A percentile compares a stretch with the other conserved stretches of the same genome.
Conservation (phyloP, 2,797 vertebrate genomes). For the Salmo trutta region DNA sequence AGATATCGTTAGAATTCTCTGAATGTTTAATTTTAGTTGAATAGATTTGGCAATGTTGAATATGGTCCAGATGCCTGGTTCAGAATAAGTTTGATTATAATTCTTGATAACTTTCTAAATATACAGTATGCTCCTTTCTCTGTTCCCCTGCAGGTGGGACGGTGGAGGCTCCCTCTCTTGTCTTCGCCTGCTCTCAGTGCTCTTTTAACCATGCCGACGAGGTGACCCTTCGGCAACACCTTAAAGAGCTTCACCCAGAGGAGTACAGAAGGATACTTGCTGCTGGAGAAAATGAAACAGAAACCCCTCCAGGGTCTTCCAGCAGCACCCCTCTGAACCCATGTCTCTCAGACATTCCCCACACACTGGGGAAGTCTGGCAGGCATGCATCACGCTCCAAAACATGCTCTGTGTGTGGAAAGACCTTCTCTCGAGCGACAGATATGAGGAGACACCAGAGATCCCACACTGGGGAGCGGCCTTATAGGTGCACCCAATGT, state of each 20-base stretch:
- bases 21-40: neutral
- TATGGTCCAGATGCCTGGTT: neutral
- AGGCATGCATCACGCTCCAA: conserved; percentile 12
- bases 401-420: conserved; percentile 38
- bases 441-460: conserved; percentile 45
- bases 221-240: conserved; percentile 29
- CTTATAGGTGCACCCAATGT: conserved; percentile 28
- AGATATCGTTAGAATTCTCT: neutral
- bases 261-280: conserved; percentile 20
- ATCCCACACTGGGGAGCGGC: conserved; percentile 29
- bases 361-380: neutral
- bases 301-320: neutral
- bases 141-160: conserved; percentile 8
- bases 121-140: neutral
- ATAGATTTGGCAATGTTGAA: neutral
- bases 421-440: conserved; percentile 34
- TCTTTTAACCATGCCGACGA: conserved; percentile 24
- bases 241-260: conserved; percentile 31
- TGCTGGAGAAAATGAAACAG: conserved; percentile 2
- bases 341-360: neutral
- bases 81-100: neutral
- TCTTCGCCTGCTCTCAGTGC: conserved; percentile 34
- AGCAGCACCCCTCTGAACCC: neutral
- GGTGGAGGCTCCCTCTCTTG: conserved; percentile 12
- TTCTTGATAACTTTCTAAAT: neutral